Evolutionary conservation across 2,113 vertebrate genomes (phyloP).

Genomic region (Dicentrarchus labrax): DNA sequence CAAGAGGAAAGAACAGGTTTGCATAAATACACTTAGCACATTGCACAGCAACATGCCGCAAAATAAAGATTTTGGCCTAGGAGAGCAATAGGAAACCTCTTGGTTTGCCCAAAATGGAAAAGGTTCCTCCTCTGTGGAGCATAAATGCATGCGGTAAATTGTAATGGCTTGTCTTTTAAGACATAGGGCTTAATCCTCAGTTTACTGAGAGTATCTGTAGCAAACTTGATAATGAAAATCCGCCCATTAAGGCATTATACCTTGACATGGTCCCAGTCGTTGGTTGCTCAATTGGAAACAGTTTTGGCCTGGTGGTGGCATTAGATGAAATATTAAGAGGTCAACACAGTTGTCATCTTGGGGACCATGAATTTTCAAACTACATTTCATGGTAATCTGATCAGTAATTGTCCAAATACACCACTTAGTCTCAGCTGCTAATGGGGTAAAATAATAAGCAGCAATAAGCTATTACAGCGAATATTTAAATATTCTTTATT

Average conservation of each 20-base stretch:
- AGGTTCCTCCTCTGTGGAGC: too few species aligned
- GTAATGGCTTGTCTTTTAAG: too few species aligned
- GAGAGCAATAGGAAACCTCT: neutral
- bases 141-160: neutral
- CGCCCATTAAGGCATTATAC: neutral
- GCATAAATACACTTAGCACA: neutral
- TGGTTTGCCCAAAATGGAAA: neutral
- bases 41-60: neutral
- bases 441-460: neutral
- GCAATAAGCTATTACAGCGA: neutral
- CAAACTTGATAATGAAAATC: neutral
- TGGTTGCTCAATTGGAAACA: too few species aligned
- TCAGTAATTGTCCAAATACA: neutral
- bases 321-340: conserved; percentile 6
- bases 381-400: neutral
- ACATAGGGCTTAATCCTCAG: neutral
- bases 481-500: neutral
- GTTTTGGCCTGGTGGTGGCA: conserved; percentile 3
- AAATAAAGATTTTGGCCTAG: neutral
- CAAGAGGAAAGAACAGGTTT: neutral
- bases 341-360: neutral
- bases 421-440: neutral
- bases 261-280: too few species aligned
- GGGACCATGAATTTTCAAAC: neutral
- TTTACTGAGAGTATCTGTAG: neutral